Percentiles rank a stretch among this genome's conserved stretches.
These are phyloP conservation scores for Chiropotes sagulatus DNA, from an alignment of 2,797 vertebrate genomes.

Conservation along the genomic window DNA sequence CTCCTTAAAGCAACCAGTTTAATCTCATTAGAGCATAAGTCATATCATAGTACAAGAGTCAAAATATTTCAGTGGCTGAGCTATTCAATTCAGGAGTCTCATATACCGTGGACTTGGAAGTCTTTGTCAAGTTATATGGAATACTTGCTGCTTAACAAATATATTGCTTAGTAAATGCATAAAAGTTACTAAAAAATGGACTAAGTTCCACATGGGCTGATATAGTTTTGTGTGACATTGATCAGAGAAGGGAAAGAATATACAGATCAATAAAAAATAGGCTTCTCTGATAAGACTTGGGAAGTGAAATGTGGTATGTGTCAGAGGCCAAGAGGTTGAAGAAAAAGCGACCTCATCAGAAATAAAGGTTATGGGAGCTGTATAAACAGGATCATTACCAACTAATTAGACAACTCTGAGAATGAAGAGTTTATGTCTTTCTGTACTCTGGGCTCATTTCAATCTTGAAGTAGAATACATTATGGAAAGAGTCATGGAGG, in stretches of 20 bases:
- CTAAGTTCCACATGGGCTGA: neutral
- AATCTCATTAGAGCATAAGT: neutral
- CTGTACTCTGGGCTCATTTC: neutral
- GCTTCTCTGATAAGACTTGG: conserved; percentile 16
- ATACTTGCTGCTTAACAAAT: conserved; percentile 34
- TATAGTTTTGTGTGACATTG: conserved; percentile 18
- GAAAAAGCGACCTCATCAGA: neutral
- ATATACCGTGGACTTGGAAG: neutral
- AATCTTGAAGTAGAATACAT: conserved; percentile 3
- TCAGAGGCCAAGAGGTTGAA: neutral
- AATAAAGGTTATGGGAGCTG: conserved; percentile 36
- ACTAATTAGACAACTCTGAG: conserved; percentile 38
- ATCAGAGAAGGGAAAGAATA: conserved; percentile 33
- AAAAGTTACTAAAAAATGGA: conserved; percentile 11
- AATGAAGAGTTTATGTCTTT: neutral
- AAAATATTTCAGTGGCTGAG: neutral
- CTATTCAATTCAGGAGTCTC: conserved; percentile 19
- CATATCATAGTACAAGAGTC: neutral
- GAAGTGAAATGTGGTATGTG: conserved; percentile 22
- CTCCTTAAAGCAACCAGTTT: neutral
- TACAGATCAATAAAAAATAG: neutral
- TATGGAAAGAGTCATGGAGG: conserved; percentile 47
- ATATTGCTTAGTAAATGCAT: neutral
- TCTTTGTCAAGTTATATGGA: neutral
- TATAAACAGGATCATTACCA: conserved; percentile 50